Percentiles rank a stretch among this genome's conserved stretches.
Evolutionary conservation across 2,113 vertebrate genomes (phyloP).

Genomic region (Muntiacus reevesi): DNA sequence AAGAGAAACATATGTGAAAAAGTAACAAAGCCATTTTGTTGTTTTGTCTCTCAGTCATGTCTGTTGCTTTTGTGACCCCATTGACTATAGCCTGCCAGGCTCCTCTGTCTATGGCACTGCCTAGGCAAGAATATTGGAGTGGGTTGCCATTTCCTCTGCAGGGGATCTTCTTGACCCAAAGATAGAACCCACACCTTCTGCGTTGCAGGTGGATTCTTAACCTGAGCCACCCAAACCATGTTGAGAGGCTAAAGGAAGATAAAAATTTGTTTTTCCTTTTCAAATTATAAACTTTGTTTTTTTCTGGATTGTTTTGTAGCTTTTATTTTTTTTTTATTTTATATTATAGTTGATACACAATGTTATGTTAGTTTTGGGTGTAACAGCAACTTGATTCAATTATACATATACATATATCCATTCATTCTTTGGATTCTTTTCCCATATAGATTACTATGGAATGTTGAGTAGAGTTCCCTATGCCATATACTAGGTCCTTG

Average conservation of each 20-base stretch:
- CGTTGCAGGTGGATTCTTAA: not conserved
- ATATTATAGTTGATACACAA: not conserved
- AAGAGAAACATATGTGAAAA: not conserved
- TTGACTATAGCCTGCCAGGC: not conserved
- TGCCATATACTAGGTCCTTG: not conserved
- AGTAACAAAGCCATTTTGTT: not conserved
- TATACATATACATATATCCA: not conserved
- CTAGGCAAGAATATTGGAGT: not conserved
- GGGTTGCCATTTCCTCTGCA: not conserved
- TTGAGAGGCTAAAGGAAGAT: not conserved
- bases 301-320: not conserved
- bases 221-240: not conserved
- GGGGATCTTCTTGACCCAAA: not conserved
- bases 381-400: not conserved
- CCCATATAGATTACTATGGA: not conserved
- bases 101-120: not conserved
- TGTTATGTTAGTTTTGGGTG: not conserved
- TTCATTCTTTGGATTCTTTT: not conserved
- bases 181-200: not conserved
- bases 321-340: not conserved
- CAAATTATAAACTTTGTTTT: not conserved
- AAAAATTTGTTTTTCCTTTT: not conserved
- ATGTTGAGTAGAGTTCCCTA: not conserved
- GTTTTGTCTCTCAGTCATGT: rapidly evolving
- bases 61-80: not conserved